Conservation (phyloP, 1,140 invertebrate genomes). For the Caenorhabditis elegans region WBcel235 BX284604.4:6979001-6979500, state of each 20-base stretch:
- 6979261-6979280: conserved; percentile 49
- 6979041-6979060: conserved; percentile 42
- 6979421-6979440: too few relatives aligned
- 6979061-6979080: conserved; percentile 34
- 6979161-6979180: neutral
- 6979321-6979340: conserved; percentile 32
- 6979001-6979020: too few relatives aligned
- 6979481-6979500: too few relatives aligned
- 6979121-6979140: neutral
- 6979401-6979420: too few relatives aligned
- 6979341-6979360: conserved; percentile 29
- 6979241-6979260: conserved; percentile 44
- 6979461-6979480: too few relatives aligned
- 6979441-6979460: too few relatives aligned
- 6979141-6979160: neutral
- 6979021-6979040: conserved; percentile 39
- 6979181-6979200: neutral
- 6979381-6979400: too few relatives aligned
- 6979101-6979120: neutral
- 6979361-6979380: conserved; percentile 28
- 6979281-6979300: conserved; percentile 7
- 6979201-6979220: conserved; percentile 23
- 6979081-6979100: conserved; percentile 5
- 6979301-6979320: neutral
- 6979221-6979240: conserved; percentile 35